Evolutionary conservation across 1,140 invertebrate species (phyloP), one percentile per base, ranked within the genome.

Genomic region (Drosophila kikkawai): DNA sequence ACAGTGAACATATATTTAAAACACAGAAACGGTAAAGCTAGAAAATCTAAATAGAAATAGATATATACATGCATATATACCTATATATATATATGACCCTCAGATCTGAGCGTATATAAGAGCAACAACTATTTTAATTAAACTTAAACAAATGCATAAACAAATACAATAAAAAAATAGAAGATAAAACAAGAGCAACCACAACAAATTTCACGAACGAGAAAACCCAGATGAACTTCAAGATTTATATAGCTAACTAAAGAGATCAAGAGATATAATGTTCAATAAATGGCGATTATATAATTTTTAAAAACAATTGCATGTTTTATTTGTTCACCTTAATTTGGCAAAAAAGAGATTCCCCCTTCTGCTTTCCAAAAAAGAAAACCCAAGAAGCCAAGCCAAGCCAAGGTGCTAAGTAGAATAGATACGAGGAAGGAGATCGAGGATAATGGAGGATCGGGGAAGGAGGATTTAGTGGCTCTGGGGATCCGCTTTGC

Each of bases 91-190:
- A 56, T 59, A 56, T 59, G 73, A 64, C 75, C 68, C 77, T 76
- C 70, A 61, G 45, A 80, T 65, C 71, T 50, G 69, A 56, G 42
- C 39, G 39, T 58, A 59, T 75, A 75, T 76, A 69, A 75, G 73
- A 88, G 74, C 73, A 80, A 88, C 48, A 87, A 88, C 80, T 87
- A 87, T 87, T 87, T 87, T 84, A 84, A 88, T 68, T 84, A 90
- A 71, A 39, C 64, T 69, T 80, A 81, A 70, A 70, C 69, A 75
- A 85, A 85, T 37, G 74, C 78, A 81, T 85, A 84, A 84, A 76
- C 75, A 84, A 86, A 81, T 70, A 83, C 71, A 88, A 80, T 78
- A 87, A 87, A 55, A 36, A 32, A 7, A 71, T 61, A 69, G 66
- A 80, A 61, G 51, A 65, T 64, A 55, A 15, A 55, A 29, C 26